Percentiles rank a stretch among this genome's conserved stretches.
Evolutionary conservation across 2,113 vertebrate species (phyloP).

Genomic region (Cyanoramphus novaezelandiae): DNA sequence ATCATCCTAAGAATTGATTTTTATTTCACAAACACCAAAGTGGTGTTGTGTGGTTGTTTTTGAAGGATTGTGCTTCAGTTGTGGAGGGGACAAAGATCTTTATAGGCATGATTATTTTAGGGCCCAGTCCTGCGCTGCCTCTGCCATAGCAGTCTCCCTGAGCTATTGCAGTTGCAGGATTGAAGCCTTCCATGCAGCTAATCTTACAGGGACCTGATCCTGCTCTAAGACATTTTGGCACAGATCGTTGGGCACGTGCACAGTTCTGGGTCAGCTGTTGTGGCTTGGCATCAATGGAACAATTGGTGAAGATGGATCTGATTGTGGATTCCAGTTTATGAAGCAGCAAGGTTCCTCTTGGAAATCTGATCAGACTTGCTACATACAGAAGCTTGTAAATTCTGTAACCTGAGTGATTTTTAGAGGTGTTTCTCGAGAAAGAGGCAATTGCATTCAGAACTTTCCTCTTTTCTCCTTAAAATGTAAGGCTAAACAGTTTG

Average conservation of each 20-base stretch:
- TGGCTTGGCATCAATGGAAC: conserved; percentile 15
- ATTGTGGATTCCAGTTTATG: neutral
- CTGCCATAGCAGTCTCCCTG: neutral
- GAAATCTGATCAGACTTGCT: neutral
- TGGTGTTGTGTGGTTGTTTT: neutral
- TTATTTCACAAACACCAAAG: neutral
- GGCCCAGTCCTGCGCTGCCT: neutral
- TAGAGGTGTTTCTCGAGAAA: neutral
- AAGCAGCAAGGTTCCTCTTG: neutral
- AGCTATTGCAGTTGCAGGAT: neutral
- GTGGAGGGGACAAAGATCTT: neutral
- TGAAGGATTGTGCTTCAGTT: conserved; percentile 17
- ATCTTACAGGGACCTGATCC: conserved; percentile 1
- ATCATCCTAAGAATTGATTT: neutral
- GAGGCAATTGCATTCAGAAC: neutral
- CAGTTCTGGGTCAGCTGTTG: neutral
- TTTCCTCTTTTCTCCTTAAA: neutral
- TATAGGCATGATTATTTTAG: conserved; percentile 1
- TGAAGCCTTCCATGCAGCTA: neutral
- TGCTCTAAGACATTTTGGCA: neutral
- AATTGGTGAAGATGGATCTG: neutral
- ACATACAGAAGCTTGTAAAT: neutral
- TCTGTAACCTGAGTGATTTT: neutral
- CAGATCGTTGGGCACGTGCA: neutral
- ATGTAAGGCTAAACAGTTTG: neutral